Evolutionary conservation across 2,113 vertebrate genomes (phyloP).

Genomic region (Sander lucioperca): DNA sequence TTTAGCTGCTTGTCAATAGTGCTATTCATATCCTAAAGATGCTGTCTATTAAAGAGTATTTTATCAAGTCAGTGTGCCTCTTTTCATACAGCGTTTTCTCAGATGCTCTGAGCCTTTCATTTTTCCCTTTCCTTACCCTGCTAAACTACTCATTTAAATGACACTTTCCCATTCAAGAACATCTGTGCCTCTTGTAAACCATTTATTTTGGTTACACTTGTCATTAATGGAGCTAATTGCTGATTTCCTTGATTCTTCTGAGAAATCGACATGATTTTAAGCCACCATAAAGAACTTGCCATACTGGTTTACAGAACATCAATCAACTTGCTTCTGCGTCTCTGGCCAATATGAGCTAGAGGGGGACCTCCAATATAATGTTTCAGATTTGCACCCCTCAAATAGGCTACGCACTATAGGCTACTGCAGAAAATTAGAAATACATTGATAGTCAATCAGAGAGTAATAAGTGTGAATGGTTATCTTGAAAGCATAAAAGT

Average conservation of each 20-base stretch:
- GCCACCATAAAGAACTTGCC: not conserved
- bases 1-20: not conserved
- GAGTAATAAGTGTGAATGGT: not conserved
- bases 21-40: conserved; percentile 24
- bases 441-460: not conserved
- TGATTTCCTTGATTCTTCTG: not conserved
- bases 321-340: not conserved
- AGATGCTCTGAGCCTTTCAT: not conserved
- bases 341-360: conserved; percentile 35
- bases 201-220: not conserved
- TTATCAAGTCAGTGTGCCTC: conserved; percentile 1
- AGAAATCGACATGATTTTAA: not conserved
- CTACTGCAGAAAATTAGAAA: not conserved
- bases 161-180: not conserved
- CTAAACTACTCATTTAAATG: not conserved
- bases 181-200: conserved; percentile 1
- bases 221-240: not conserved
- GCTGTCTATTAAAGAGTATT: not conserved
- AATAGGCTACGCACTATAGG: not conserved
- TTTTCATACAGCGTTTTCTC: not conserved
- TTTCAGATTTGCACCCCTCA: not conserved
- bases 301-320: not conserved
- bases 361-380: conserved; percentile 66
- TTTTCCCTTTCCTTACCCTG: not conserved
- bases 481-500: not conserved